These are phyloP conservation scores for Podilymbus podiceps DNA, from an alignment of 2,113 vertebrate species.

Conservation along the genomic window DNA sequence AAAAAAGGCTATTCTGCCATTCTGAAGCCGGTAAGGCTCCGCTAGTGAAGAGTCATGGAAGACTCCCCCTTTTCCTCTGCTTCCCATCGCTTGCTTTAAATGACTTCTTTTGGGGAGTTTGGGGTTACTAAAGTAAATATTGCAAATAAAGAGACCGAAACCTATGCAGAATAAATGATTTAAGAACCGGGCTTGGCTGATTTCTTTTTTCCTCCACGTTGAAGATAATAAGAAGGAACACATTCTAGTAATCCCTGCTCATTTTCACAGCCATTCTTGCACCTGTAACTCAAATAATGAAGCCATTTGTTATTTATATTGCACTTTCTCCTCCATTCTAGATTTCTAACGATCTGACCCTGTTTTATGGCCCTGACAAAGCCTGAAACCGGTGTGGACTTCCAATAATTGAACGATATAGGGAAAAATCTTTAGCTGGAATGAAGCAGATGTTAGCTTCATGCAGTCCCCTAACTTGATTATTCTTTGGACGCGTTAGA, in stretches of 20 bases:
- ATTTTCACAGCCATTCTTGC: constrained; percentile 39
- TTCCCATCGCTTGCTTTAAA: neutral
- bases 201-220: neutral
- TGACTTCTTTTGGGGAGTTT: neutral
- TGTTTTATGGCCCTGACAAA: constrained; percentile 71
- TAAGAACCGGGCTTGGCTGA: neutral
- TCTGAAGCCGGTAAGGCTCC: neutral
- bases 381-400: constrained; percentile 47
- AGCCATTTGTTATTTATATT: constrained; percentile 69
- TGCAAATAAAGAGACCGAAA: neutral
- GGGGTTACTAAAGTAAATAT: neutral
- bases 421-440: constrained; percentile 73
- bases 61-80: neutral
- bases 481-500: constrained; percentile 83
- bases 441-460: constrained; percentile 81
- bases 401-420: constrained; percentile 62
- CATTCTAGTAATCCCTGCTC: constrained; percentile 23
- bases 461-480: constrained; percentile 80
- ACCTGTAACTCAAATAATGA: constrained; percentile 73
- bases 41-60: neutral
- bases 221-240: constrained; percentile 38
- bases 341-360: constrained; percentile 68
- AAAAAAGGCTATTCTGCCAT: neutral
- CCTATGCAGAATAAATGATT: neutral
- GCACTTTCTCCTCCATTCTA: constrained; percentile 38